Evolutionary conservation across 2,797 vertebrate genomes (phyloP).

Genomic region (Acridotheres tristis): DNA sequence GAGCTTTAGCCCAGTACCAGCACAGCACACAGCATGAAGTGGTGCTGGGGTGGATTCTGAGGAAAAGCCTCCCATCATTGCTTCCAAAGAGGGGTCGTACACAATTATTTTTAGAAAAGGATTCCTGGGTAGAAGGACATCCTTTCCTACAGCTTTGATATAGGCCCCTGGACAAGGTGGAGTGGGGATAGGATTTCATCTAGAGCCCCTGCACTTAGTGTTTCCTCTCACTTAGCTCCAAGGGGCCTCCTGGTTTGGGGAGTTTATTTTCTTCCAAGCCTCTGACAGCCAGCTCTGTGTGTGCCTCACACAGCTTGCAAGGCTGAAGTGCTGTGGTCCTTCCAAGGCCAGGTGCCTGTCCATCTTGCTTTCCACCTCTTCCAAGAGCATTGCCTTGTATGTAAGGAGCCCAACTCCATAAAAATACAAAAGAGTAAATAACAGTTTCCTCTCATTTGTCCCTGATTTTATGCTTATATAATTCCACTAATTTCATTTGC

Average conservation of each 20-base stretch:
- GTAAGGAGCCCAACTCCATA: background rate
- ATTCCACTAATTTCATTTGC: constrained; percentile 46
- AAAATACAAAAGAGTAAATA: background rate
- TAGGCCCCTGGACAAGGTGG: background rate
- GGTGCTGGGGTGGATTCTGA: constrained; percentile 18
- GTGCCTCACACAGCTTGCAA: no score
- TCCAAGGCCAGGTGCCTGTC: background rate
- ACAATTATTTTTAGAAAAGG: background rate
- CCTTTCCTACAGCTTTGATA: background rate
- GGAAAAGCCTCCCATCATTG: background rate
- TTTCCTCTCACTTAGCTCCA: no score
- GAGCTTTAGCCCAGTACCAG: constrained; percentile 25
- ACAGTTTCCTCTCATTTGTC: constrained; percentile 32
- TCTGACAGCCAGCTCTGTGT: no score
- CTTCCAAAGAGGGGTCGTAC: constrained; percentile 10
- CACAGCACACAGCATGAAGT: background rate
- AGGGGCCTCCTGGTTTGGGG: no score
- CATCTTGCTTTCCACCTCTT: background rate
- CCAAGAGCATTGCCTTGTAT: background rate
- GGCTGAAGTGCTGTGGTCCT: no score
- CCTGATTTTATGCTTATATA: background rate
- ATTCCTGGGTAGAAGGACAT: background rate
- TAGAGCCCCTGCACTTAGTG: no score
- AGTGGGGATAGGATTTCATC: no score
- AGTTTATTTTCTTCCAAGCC: no score